These are phyloP conservation scores for Saccopteryx bilineata DNA, from an alignment of 2,113 vertebrate species.

Conservation along the genomic window DNA sequence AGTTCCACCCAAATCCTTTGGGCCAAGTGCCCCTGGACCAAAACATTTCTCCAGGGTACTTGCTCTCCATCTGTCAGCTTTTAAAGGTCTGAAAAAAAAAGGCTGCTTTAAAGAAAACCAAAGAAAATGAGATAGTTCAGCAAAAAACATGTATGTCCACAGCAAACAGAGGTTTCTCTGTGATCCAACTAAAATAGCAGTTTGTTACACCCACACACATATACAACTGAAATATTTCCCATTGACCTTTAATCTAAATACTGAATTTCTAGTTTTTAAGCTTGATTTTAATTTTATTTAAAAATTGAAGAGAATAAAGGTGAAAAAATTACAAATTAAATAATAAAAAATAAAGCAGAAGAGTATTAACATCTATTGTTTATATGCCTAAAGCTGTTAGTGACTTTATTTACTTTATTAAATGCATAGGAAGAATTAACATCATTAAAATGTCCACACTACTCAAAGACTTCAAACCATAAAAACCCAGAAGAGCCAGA, in stretches of 20 bases:
- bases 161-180: conserved; percentile 72
- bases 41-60: conserved; percentile 52
- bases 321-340: neutral
- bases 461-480: too few relatives aligned
- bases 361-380: neutral
- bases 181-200: conserved; percentile 43
- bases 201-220: conserved; percentile 34
- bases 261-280: conserved; percentile 29
- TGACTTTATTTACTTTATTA: neutral
- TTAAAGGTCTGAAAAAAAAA: conserved; percentile 47
- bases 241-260: conserved; percentile 48
- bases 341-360: conserved; percentile 33
- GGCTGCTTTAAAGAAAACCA: conserved; percentile 52
- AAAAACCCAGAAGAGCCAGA: too few relatives aligned
- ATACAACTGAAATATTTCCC: conserved; percentile 44
- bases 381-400: neutral
- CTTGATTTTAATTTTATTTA: conserved; percentile 17
- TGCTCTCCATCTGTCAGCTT: conserved; percentile 31
- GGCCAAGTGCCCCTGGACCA: conserved; percentile 50
- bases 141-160: conserved; percentile 49
- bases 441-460: too few relatives aligned
- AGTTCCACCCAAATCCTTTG: conserved; percentile 47
- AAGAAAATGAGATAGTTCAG: conserved; percentile 53
- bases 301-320: conserved; percentile 7
- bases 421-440: too few relatives aligned